Evolutionary conservation across 1,140 invertebrate genomes (phyloP), one percentile per base, ranked within the genome.

Genomic region (Zaprionus lachaisei): DNA sequence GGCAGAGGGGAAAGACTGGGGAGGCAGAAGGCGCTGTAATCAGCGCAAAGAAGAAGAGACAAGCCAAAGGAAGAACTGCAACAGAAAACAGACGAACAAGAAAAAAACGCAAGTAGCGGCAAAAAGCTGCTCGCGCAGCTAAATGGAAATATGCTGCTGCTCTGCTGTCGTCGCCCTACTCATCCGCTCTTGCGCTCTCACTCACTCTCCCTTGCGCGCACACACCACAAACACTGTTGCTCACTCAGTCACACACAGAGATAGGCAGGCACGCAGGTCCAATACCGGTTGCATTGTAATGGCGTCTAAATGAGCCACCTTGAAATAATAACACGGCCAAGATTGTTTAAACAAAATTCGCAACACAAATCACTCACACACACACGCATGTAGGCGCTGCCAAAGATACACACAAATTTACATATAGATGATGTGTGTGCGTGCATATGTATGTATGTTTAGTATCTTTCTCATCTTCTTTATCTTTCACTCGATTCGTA

Each of bases 331-430:
- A 78, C 85, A 89, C 79, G 84, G 84, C 85, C 85, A 90, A 87
- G 78, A 81, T 90, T 90, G 69, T 84, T 84, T 85, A 90, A 90
- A 89, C 86, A 79, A 84, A 90, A 79, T 67, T 82, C 77, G 62
- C 61, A 77, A 87, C 73, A 60, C 58, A 68, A 57, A 34, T 38
- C 41, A 24, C 28, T 58, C 44, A 62, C 64, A 67, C 31, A 57
- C 26, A 60, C 26, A 65, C 11, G 34, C 14, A 64, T 26, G 11
- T 5, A 63, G 11, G 26, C 12, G 31, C 61, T 51, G 61, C 62
- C 12, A 57, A 56, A 66, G 51, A 73, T 41, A 69, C 31, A 63
- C 56, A 68, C 20, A 31, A 49, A 73, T 47, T 47, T 56, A 64
- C 49, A 20, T 54, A 58, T 68, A 58, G 64, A 56, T 56, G 63